phyloP scores from a whole-genome alignment of 2,888 invertebrate genomes.

The Patella depressa region DNA sequence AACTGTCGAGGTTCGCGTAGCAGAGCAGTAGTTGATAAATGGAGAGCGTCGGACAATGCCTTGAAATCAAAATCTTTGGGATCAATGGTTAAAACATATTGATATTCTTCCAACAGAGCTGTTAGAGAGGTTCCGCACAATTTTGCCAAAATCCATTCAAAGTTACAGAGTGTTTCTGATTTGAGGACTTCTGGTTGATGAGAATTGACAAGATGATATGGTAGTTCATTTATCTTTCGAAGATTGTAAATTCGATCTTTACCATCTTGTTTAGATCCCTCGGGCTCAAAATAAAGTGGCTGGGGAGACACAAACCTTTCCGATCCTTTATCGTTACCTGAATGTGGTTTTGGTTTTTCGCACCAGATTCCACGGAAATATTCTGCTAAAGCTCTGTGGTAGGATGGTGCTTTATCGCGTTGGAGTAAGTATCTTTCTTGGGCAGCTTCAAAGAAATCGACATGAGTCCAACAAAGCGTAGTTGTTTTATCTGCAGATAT shows the following conservation, averaged over 20 bases:
- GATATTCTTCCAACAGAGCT: constrained; percentile 84
- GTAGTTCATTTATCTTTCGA: constrained; percentile 86
- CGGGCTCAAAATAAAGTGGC: constrained; percentile 51
- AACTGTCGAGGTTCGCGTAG: constrained; percentile 88
- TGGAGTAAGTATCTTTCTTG: constrained; percentile 75
- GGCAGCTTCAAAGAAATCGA: constrained; percentile 77
- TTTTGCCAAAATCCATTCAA: constrained; percentile 86
- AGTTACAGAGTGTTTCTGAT: constrained; percentile 81
- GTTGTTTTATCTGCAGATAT: constrained; percentile 51
- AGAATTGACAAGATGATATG: constrained; percentile 81
- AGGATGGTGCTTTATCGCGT: constrained; percentile 66
- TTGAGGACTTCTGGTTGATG: constrained; percentile 74
- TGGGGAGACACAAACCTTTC: constrained; percentile 52
- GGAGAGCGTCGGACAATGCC: constrained; percentile 80
- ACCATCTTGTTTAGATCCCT: constrained; percentile 39
- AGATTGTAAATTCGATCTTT: constrained; percentile 76
- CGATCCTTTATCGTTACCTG: constrained; percentile 51
- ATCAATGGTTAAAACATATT: constrained; percentile 71
- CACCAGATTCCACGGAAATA: constrained; percentile 67
- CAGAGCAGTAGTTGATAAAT: constrained; percentile 80
- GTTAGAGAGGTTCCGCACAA: constrained; percentile 83
- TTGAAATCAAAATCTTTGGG: constrained; percentile 66
- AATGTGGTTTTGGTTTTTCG: constrained; percentile 54
- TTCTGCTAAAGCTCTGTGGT: constrained; percentile 67
- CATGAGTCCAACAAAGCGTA: constrained; percentile 78